Evolutionary conservation across 2,113 vertebrate species (phyloP).

Genomic region (Meles meles): DNA sequence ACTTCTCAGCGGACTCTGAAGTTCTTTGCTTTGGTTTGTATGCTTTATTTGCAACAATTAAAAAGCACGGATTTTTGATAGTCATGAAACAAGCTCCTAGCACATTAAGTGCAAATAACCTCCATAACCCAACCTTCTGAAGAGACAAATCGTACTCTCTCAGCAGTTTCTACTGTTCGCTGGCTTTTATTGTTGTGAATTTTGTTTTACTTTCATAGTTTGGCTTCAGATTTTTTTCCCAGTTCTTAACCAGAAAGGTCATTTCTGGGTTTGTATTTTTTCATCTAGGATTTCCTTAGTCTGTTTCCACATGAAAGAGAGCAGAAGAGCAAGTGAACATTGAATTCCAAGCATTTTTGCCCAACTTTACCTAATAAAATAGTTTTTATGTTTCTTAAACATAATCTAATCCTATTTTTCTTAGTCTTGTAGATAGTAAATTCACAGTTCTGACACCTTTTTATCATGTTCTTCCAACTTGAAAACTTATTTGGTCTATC

Average conservation of each 20-base stretch:
- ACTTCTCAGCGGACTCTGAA: constrained; percentile 52
- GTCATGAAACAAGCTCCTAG: neutral
- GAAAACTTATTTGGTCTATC: neutral
- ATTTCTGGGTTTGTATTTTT: neutral
- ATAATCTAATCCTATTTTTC: neutral
- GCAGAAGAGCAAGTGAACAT: neutral
- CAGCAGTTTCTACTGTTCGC: neutral
- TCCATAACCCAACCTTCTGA: neutral
- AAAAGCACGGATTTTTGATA: constrained; percentile 27
- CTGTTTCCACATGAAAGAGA: neutral
- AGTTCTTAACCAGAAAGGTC: neutral
- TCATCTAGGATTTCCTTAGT: neutral
- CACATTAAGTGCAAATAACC: neutral
- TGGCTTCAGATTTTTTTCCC: neutral
- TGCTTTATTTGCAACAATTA: neutral
- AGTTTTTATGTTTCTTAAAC: neutral
- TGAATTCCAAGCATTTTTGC: neutral
- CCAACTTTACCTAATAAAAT: neutral
- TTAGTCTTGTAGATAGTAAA: neutral
- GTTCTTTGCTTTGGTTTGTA: constrained; percentile 49
- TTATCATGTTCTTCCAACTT: neutral
- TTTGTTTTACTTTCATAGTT: constrained; percentile 15
- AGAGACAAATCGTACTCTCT: neutral
- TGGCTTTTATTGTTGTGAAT: neutral
- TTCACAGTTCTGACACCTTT: neutral